These are phyloP conservation scores for Tetramorium alpestre DNA, from an alignment of 1,140 invertebrate species.

Conservation along the genomic window DNA sequence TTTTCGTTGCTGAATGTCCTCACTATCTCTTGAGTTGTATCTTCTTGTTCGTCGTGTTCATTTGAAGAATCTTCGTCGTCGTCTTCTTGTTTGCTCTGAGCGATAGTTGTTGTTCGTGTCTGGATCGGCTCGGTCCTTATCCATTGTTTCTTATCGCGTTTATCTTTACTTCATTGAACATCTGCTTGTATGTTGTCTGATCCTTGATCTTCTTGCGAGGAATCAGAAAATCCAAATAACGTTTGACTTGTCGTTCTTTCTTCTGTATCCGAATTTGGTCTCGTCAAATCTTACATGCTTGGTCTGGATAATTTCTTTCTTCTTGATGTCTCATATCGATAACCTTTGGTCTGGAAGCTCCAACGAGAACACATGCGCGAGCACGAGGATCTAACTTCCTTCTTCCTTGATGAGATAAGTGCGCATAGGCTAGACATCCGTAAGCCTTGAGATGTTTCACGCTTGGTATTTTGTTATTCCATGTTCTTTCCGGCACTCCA, in stretches of 20 bases:
- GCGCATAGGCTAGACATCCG: neutral
- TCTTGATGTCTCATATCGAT: neutral
- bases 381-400: slow-evolving; percentile 18
- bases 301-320: slow-evolving; percentile 5
- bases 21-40: neutral
- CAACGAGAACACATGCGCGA: neutral
- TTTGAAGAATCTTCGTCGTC: neutral
- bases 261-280: neutral
- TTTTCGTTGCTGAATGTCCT: neutral
- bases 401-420: slow-evolving; percentile 2
- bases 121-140: neutral
- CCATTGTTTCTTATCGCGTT: neutral
- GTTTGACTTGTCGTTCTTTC: neutral
- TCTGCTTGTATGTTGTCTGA: neutral
- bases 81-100: neutral
- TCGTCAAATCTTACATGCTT: slow-evolving; percentile 33
- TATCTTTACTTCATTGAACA: neutral
- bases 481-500: too few relatives aligned
- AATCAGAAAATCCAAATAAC: neutral
- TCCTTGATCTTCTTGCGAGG: neutral
- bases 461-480: too few relatives aligned
- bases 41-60: too few relatives aligned
- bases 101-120: neutral
- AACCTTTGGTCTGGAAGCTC: slow-evolving; percentile 19
- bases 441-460: too few relatives aligned